Percentiles rank a stretch among this genome's conserved stretches.
Conservation (phyloP, 53 echinoderm and acorn worm genomes). For the Arbacia lixula region DNA sequence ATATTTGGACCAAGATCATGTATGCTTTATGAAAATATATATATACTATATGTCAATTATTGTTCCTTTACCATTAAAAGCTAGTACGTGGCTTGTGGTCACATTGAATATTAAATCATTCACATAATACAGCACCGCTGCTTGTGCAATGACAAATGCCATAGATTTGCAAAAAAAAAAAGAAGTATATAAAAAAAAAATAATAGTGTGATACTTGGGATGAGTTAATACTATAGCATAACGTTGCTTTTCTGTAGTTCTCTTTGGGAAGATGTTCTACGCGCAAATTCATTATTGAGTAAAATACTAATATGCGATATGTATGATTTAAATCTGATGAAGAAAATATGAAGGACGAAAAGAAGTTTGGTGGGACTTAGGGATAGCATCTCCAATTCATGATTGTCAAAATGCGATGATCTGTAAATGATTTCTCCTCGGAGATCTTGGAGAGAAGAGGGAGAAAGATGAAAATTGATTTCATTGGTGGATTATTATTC, state of each 20-base stretch:
- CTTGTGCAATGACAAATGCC: neutral
- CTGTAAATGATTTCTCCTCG: slow-evolving; percentile 49
- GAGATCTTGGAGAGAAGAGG: slow-evolving; percentile 15
- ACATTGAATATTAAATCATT: no score
- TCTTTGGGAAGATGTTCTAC: neutral
- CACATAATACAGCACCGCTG: neutral
- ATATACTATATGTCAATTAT: no score
- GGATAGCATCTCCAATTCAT: slow-evolving; percentile 18
- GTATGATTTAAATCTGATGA: slow-evolving; percentile 6
- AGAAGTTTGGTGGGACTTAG: neutral
- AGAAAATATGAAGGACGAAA: neutral
- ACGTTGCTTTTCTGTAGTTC: no score
- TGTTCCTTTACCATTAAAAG: no score
- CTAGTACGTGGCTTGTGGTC: no score
- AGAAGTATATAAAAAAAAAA: neutral
- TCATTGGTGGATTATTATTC: slow-evolving; percentile 33
- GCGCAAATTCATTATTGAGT: neutral
- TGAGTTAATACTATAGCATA: no score
- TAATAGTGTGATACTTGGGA: neutral
- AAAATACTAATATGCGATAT: no score
- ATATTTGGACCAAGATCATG: no score
- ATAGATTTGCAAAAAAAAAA: neutral
- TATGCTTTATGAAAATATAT: no score
- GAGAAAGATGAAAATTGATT: slow-evolving; percentile 22
- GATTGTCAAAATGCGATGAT: slow-evolving; percentile 49